These are phyloP conservation scores for Lethenteron reissneri DNA, from an alignment of 2,113 vertebrate genomes.

Conservation along the genomic window DNA sequence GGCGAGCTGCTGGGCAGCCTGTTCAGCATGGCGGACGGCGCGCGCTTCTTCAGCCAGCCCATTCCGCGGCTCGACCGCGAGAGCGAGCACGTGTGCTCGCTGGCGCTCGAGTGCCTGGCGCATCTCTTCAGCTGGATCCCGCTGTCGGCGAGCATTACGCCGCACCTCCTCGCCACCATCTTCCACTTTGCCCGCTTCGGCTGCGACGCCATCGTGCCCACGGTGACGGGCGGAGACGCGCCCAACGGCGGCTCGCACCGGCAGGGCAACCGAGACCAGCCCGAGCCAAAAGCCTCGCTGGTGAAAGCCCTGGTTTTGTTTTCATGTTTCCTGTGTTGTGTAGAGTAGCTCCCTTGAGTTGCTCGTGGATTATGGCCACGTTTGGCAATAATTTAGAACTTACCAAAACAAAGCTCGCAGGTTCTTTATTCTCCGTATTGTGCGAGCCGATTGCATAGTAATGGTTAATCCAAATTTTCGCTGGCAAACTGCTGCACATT, in stretches of 20 bases:
- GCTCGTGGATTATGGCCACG: too few relatives aligned
- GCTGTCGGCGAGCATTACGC: slow-evolving; percentile 79
- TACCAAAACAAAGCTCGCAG: too few relatives aligned
- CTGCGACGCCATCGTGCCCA: slow-evolving; percentile 43
- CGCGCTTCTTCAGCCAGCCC: slow-evolving; percentile 61
- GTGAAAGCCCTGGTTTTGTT: too few relatives aligned
- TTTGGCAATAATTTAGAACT: too few relatives aligned
- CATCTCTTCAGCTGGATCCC: slow-evolving; percentile 99
- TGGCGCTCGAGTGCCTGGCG: slow-evolving; percentile 79
- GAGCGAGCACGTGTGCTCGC: slow-evolving; percentile 63
- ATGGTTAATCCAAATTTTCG: too few relatives aligned
- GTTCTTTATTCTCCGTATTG: too few relatives aligned
- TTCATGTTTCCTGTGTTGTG: too few relatives aligned
- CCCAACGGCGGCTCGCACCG: slow-evolving; percentile 40
- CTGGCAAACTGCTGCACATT: too few relatives aligned
- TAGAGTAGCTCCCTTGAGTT: too few relatives aligned
- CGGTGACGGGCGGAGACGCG: slow-evolving; percentile 18
- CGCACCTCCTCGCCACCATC: slow-evolving; percentile 76
- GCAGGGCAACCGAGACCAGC: slow-evolving; percentile 21
- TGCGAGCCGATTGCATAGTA: too few relatives aligned
- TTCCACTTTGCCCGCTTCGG: slow-evolving; percentile 94
- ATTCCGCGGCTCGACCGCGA: slow-evolving; percentile 62
- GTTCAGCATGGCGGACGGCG: slow-evolving; percentile 52
- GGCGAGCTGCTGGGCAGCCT: slow-evolving; percentile 47
- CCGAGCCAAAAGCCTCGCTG: slow-evolving; percentile 40